Evolutionary conservation across 2,888 invertebrate species (phyloP), one percentile per base, ranked within the genome.

Genomic region (Neoitamus cyanurus): DNA sequence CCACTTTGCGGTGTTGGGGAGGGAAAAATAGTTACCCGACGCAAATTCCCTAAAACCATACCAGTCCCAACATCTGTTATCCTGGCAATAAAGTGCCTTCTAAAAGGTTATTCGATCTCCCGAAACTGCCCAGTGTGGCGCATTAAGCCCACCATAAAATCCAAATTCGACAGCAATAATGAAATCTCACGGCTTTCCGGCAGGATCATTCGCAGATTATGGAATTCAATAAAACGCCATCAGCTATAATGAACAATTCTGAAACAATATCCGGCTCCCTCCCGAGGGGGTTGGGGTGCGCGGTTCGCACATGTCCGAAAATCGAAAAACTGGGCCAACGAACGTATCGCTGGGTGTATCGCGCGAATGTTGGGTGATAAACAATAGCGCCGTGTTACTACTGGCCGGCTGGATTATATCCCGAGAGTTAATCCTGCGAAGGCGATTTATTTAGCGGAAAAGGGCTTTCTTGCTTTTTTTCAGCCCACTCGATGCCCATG

Each of bases 191-290:
- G 11, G 77, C 77, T 77, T 77, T 46, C 42, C 42, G 42, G 42
- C 7, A 25, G 77, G 77, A 77, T 77, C 77, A 77, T 77, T 77
- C 30, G 7, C 46, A 77, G 77, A 77, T 77, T 77, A 77, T 77
- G 37, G 77, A 77, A 77, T 77, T 77, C 77, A 77, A 77, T 77
- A 77, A 77, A 77, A 42, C 42, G 77, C 46, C 77, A 77, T 77
- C 77, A 42, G 46, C 42, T 13, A 77, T 77, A 77, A 77, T 77
- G 77, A 77, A 77, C 77, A 42, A 77, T 46, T 46, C 42, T 77
- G 42, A 28, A 77, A 77, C 77, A 77, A 77, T 77, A 46, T 77
- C 77, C 46, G 58, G 58, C 15, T 9, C 25, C 25, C 58, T 25
- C 20, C 42, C n/a, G n/a, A 9, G 58, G 3, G 58, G 15, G 58